Evolutionary conservation across 2,888 invertebrate genomes (phyloP).

Genomic region (Drosophila hamatofila): DNA sequence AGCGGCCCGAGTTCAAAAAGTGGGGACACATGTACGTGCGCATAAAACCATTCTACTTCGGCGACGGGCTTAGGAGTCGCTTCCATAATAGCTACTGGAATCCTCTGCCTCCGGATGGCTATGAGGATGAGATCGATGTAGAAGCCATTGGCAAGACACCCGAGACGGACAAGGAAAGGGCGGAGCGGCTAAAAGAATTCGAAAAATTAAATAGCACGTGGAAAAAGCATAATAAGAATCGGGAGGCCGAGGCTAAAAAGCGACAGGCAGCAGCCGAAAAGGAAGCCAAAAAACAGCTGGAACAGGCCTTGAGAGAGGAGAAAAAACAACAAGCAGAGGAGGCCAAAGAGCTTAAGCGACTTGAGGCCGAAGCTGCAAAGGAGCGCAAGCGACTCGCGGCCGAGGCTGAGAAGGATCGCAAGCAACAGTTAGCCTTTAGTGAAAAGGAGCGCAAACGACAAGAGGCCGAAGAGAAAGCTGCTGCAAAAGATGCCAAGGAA

Average conservation of each 20-base stretch:
- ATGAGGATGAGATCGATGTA: constrained; percentile 67
- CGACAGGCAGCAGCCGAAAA: constrained; percentile 20
- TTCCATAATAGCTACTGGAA: constrained; percentile 64
- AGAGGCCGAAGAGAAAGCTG: not conserved
- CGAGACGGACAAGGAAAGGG: constrained; percentile 45
- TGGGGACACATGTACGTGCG: constrained; percentile 60
- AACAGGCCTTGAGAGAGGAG: constrained; percentile 17
- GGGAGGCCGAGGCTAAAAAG: constrained; percentile 32
- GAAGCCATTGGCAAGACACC: constrained; percentile 30
- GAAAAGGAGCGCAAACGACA: constrained; percentile 14
- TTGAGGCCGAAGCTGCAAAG: constrained; percentile 9
- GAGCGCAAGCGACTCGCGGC: constrained; percentile 11
- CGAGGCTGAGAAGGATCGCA: constrained; percentile 3
- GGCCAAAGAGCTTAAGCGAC: constrained; percentile 6
- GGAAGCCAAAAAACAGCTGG: constrained; percentile 24
- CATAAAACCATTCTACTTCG: constrained; percentile 53
- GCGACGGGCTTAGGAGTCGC: constrained; percentile 45
- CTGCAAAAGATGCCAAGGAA: not conserved
- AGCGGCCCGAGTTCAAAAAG: constrained; percentile 50
- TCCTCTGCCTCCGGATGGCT: constrained; percentile 67
- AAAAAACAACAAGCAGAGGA: constrained; percentile 12
- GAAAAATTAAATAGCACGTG: constrained; percentile 35
- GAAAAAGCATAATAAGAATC: constrained; percentile 30
- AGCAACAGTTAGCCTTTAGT: not conserved
- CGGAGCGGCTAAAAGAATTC: constrained; percentile 37